Conservation (phyloP, 2,113 vertebrate species). For the Hoplias malabaricus region DNA sequence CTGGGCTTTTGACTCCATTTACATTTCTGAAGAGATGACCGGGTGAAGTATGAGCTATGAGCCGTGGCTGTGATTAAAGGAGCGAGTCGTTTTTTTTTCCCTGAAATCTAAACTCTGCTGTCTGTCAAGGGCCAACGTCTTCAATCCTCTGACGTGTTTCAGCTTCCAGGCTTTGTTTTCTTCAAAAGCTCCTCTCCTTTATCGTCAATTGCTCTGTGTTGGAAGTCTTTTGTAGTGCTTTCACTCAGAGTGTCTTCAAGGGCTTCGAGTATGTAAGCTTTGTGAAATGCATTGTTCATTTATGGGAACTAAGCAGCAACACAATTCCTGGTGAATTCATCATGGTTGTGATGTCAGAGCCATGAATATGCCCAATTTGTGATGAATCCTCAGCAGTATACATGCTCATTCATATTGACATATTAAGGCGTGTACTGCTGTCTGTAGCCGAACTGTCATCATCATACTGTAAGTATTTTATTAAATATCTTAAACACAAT, state of each 20-base stretch:
- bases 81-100: not conserved
- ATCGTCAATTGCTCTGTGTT: not conserved
- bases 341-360: too few species aligned
- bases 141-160: not conserved
- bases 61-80: constrained; percentile 6
- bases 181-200: not conserved
- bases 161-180: not conserved
- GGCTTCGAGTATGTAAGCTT: too few species aligned
- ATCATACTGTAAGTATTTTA: too few species aligned
- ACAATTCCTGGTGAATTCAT: too few species aligned
- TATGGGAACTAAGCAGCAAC: too few species aligned
- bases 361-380: too few species aligned
- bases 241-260: not conserved
- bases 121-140: not conserved
- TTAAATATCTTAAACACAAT: too few species aligned
- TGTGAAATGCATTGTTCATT: too few species aligned
- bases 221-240: not conserved
- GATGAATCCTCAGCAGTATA: too few species aligned
- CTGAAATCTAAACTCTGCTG: not conserved
- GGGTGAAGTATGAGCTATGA: not conserved
- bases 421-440: too few species aligned
- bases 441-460: too few species aligned
- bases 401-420: too few species aligned
- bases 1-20: not conserved
- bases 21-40: not conserved